phyloP scores from a whole-genome alignment of 2,113 vertebrate species.

The Gallinago jamesoni region DNA sequence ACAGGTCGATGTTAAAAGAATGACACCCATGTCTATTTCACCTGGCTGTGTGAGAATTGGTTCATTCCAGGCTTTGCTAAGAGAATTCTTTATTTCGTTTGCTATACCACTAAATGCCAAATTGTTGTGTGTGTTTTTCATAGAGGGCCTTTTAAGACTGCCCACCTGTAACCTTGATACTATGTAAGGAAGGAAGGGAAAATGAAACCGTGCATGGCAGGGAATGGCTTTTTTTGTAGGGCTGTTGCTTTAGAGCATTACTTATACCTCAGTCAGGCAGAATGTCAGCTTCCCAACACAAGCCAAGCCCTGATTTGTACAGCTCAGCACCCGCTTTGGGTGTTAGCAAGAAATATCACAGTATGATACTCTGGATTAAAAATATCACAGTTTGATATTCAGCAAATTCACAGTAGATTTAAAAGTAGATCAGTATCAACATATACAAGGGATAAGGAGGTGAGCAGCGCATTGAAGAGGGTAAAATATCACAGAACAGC shows the following conservation, averaged over 20 bases:
- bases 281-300: not conserved
- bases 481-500: not conserved
- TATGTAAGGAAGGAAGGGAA: not conserved
- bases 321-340: not conserved
- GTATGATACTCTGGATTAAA: not conserved
- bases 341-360: not conserved
- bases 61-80: not conserved
- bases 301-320: not conserved
- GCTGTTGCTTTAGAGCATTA: not conserved
- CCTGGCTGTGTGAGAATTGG: not conserved
- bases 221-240: rapidly evolving
- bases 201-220: not conserved
- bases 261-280: not conserved
- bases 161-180: not conserved
- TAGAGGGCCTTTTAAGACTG: not conserved
- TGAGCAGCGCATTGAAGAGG: not conserved
- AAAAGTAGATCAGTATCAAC: not conserved
- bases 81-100: not conserved
- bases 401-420: not conserved
- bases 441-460: not conserved
- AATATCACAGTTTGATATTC: not conserved
- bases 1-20: not conserved
- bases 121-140: not conserved
- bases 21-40: not conserved
- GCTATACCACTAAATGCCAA: not conserved